These are phyloP conservation scores for Nasonovia ribisnigri DNA, from an alignment of 2,888 invertebrate species.

Conservation along the genomic window DNA sequence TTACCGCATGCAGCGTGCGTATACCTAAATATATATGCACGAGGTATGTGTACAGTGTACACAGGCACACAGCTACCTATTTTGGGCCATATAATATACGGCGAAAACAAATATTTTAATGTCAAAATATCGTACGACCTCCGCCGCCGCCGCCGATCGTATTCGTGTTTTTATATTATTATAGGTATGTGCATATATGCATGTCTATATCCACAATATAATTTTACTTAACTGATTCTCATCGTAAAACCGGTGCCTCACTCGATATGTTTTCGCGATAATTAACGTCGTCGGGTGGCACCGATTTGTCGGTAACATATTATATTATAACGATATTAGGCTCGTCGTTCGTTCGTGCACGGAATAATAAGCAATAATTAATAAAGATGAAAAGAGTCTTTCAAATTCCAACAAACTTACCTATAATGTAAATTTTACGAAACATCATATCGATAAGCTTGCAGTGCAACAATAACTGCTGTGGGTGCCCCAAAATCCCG, in stretches of 20 bases:
- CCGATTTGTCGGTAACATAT: background rate
- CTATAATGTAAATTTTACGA: background rate
- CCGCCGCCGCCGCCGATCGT: background rate
- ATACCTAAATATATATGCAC: background rate
- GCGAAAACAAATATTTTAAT: slow-evolving; percentile 21
- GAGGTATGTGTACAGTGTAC: background rate
- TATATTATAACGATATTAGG: background rate
- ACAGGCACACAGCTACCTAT: background rate
- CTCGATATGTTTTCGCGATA: slow-evolving; percentile 4
- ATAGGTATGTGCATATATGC: background rate
- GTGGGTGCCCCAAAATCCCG: background rate
- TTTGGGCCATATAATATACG: background rate
- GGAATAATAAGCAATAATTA: background rate
- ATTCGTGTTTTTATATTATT: background rate
- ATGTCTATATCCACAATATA: background rate
- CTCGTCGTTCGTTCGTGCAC: background rate
- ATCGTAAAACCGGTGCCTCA: slow-evolving; percentile 2
- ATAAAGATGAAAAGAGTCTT: background rate
- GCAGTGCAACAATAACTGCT: background rate
- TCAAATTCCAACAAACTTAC: background rate
- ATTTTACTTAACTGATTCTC: background rate
- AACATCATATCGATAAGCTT: background rate
- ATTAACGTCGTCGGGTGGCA: background rate
- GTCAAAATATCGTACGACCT: background rate
- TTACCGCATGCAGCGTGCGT: background rate